Conservation (phyloP, 2,113 vertebrate genomes). For the Capricornis sumatraensis region DNA sequence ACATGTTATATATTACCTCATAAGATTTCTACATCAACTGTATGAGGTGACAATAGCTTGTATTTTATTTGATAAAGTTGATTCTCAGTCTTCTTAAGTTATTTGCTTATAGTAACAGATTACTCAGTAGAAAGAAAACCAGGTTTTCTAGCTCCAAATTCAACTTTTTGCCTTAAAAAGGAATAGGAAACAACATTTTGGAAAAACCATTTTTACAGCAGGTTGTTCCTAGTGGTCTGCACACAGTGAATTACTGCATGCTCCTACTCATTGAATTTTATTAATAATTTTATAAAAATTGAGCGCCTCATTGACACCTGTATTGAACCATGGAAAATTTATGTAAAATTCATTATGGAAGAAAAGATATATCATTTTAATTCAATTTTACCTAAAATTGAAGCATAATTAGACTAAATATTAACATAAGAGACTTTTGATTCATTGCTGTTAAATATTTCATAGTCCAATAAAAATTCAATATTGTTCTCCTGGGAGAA, state of each 20-base stretch:
- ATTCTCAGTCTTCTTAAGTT: not conserved
- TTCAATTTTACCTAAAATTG: not conserved
- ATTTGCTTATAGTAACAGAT: not conserved
- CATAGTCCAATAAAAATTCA: not conserved
- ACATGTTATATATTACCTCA: not conserved
- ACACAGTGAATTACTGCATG: not conserved
- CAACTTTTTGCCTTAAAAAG: not conserved
- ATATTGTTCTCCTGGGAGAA: not conserved
- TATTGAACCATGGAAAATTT: not conserved
- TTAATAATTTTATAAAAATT: not conserved
- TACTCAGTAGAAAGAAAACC: not conserved
- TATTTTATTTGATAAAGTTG: constrained; percentile 7
- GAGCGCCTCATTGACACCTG: not conserved
- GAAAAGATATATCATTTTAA: not conserved
- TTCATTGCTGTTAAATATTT: not conserved
- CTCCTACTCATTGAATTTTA: not conserved
- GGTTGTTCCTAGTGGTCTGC: not conserved
- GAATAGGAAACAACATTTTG: not conserved
- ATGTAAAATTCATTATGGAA: not conserved
- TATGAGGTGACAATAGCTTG: not conserved
- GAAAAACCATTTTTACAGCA: not conserved
- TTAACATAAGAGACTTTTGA: not conserved
- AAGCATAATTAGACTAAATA: not conserved
- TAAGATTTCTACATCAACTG: not conserved
- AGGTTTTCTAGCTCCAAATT: not conserved